Base-by-base conservation (phyloP, 2,888 invertebrate species). In the Chrysotoxum bicinctum region DNA sequence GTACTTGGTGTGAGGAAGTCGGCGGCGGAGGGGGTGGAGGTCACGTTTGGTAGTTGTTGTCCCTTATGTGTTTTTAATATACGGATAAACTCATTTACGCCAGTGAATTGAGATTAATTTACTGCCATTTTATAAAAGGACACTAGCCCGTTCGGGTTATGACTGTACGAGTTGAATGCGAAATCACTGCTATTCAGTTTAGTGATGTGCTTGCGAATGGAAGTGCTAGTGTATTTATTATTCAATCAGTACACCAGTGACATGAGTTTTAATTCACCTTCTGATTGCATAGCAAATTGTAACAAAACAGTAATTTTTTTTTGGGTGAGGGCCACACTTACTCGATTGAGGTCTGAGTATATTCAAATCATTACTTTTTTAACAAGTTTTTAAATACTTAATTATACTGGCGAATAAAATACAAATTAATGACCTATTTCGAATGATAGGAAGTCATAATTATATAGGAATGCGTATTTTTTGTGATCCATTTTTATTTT, bases 51-150 rank as follows among this genome's bases (percentile, higher is more conserved):
- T 7, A 30, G 8, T 45, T 64, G 32, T 64, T 43, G 45, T 2
- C 21, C 48, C 32, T 48, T 48, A 21, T 48, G 10, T 48, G 45
- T 48, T 48, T 48, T 50, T 66, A 32, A 48, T 66, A 32, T n/a
- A 48, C 21, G 21, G 48, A 26, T 64, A 66, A 66, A 66, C 66
- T 66, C 66, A 66, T 66, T 66, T 48, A 35, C 48, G 9, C 66
- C 48, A 66, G 48, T 66, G 66, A 66, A 66, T 66, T 66, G 66
- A 21, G 48, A 48, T 50, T 66, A 66, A 66, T 66, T 66, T 66
- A 66, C 66, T 66, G 66, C 66, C 16, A 16, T 48, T 66, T 43
- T 32, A 62, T 12, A 23, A 45, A 43, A 19, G 23, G 10, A 62
- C 32, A 45, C n/a, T 14, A 45, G 19, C 32, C 12, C 3, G 26